These are phyloP conservation scores for Poecile montanus DNA, from an alignment of 2,797 vertebrate genomes.

Conservation along the genomic window DNA sequence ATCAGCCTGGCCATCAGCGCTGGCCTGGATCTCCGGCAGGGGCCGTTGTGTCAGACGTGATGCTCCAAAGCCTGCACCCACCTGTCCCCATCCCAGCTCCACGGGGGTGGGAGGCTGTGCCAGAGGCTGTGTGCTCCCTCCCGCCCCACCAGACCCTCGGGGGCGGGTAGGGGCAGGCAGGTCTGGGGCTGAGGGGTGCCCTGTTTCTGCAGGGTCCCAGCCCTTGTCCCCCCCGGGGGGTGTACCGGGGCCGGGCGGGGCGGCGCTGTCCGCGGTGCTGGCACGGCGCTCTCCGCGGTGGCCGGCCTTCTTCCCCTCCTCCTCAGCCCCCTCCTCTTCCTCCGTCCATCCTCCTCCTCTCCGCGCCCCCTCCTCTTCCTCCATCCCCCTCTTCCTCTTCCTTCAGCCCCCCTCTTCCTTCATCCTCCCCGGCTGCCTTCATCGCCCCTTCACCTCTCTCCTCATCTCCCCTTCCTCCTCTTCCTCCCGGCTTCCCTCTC, in stretches of 20 bases:
- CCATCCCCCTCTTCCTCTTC: constrained; percentile 14
- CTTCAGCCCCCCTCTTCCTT: constrained; percentile 22
- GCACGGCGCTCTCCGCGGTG: constrained; percentile 41
- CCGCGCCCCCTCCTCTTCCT: background rate
- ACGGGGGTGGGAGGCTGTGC: accelerated
- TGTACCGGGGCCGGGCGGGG: background rate
- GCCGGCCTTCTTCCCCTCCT: constrained; percentile 18
- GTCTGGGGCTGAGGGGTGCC: background rate
- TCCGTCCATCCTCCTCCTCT: background rate
- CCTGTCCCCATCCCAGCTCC: background rate
- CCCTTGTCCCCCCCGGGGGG: background rate
- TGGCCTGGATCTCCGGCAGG: background rate
- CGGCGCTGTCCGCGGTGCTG: constrained; percentile 62
- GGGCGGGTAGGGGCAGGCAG: background rate
- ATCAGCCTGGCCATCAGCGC: background rate
- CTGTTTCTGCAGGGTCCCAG: background rate
- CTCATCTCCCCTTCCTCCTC: background rate
- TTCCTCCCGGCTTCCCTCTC: background rate
- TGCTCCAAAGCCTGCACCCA: background rate
- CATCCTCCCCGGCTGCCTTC: background rate
- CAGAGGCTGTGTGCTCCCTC: background rate
- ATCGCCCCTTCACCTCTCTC: background rate
- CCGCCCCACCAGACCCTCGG: background rate
- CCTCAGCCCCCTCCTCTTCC: constrained; percentile 19
- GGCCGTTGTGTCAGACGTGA: background rate